Base-by-base conservation (phyloP, 2,113 vertebrate species). In the Semicossyphus pulcher region DNA sequence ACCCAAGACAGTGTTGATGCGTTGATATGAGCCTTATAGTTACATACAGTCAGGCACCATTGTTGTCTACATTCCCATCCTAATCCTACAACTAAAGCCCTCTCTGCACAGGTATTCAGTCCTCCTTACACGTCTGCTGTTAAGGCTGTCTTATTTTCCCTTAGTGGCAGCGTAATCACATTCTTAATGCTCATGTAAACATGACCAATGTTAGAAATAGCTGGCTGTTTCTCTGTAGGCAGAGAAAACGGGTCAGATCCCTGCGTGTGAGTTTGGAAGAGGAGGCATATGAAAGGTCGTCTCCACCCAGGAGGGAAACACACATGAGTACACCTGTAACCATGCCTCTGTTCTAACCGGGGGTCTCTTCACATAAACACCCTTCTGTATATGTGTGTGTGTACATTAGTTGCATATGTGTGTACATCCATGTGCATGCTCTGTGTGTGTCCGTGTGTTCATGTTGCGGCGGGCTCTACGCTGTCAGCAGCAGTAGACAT, bases 171-270 rank as follows among this genome's bases (percentile, higher is more conserved):
- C 26, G 8, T 36, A 9, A 42, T 58, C 23, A 52, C 15, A 34
- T 64, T 47, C 73, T 37, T 77, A 1, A 72, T 56, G 10, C 59
- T 32, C 62, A 67, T 70, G 62, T 71, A 73, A 76, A 81, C 39
- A 66, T 37, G 34, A 34, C 14, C 32, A 45, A 18, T 42, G n/a
- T 74, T 15, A 45, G 20, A 53, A 42, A 53, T 60, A 64, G 41
- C 60, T 23, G 20, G 53, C 36, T 31, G 59, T 47, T 75, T 59
- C 42, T 54, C 69, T 7, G 74, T 47, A 67, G 63, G 58, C 52
- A 41, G 32, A 65, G 59, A 72, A 82, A 86, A 69, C 28, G 4
- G 84, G 84, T 85, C 84, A 86, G 60, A 59, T 83, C 80, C 7
- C 77, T 66, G 69, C 60, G 16, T 81, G 79, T 57, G 41, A 57